Base-by-base conservation (phyloP, 2,888 invertebrate genomes). In the Entomobrya multifasciata region DNA sequence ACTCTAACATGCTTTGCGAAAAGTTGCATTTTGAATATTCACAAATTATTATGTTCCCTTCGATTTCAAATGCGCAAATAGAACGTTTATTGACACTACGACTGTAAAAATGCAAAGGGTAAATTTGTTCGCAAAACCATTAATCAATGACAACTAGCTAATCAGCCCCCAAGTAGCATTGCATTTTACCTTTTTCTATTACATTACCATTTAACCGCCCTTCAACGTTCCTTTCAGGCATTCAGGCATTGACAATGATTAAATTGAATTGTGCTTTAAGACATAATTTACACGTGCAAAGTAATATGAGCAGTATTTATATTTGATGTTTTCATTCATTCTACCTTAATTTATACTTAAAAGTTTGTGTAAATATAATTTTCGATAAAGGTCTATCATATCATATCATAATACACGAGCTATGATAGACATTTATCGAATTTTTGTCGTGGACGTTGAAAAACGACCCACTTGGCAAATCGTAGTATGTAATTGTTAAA, bases 401-500 rank as follows among this genome's bases (percentile, higher is more conserved):
- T 60, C 20, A 27, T 27, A 15, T 62, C 62, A 52, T 17, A 11
- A 55, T 60, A n/a, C 15, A 15, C 27, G 3, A n/a, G n/a, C n/a
- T n/a, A n/a, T 57, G 17, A 60, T 30, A 36, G 60, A 30, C 60
- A n/a, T 15, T n/a, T 55, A 22, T 17, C 22, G 6, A 60, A 15
- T 4, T 52, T 20, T 47, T 41, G 70, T 41, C 44, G 22, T 72
- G 25, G 49, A 72, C 72, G 72, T 72, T 67, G 41, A 72, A 47
- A 49, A 74, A 49, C 81, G 86, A 87, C 86, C 86, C 81, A 87
- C 86, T 87, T 87, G 86, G 86, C 86, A 82, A 22, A 57, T 70
- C 52, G 52, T 30, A 47, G 15, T 49, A 62, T 79, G 30, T 49
- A 79, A 79, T 62, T 65, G 49, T 65, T 62, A 44, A 22, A 62